A percentile compares a stretch with the other conserved stretches of the same genome.
Evolutionary conservation across 2,113 vertebrate species (phyloP).

Genomic region (Chrysemys picta): DNA sequence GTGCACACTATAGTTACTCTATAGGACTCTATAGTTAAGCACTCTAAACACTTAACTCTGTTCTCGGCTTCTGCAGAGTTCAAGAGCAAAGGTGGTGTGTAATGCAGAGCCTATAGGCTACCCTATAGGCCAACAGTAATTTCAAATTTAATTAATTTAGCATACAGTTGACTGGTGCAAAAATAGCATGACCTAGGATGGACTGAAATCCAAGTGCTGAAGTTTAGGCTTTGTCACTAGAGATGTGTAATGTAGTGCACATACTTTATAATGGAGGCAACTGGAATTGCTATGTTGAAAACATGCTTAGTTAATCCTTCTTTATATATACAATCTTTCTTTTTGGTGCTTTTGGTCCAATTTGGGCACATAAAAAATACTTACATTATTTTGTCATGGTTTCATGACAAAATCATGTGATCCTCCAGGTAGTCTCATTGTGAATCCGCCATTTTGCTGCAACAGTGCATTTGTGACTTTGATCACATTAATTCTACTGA

Average conservation of each 20-base stretch:
- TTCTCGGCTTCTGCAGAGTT: neutral
- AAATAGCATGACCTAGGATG: neutral
- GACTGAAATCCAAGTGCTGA: neutral
- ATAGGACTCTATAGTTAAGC: neutral
- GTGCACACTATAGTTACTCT: neutral
- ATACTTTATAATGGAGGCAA: neutral
- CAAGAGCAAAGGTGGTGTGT: neutral
- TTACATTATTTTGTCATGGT: neutral
- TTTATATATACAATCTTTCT: neutral
- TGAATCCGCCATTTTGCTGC: neutral
- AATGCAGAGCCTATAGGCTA: neutral
- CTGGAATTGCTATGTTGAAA: neutral
- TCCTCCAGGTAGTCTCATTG: neutral
- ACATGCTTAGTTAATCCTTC: neutral
- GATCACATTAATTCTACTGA: neutral
- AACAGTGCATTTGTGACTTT: neutral
- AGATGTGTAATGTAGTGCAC: neutral
- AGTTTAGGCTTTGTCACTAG: neutral
- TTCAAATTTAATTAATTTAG: neutral
- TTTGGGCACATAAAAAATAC: neutral
- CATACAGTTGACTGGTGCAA: neutral
- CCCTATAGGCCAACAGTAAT: neutral
- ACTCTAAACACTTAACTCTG: neutral
- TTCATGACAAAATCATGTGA: neutral
- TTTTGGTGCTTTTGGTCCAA: neutral